Evolutionary conservation across 2,113 vertebrate species (phyloP).

Genomic region (Sylvilagus bachmani): DNA sequence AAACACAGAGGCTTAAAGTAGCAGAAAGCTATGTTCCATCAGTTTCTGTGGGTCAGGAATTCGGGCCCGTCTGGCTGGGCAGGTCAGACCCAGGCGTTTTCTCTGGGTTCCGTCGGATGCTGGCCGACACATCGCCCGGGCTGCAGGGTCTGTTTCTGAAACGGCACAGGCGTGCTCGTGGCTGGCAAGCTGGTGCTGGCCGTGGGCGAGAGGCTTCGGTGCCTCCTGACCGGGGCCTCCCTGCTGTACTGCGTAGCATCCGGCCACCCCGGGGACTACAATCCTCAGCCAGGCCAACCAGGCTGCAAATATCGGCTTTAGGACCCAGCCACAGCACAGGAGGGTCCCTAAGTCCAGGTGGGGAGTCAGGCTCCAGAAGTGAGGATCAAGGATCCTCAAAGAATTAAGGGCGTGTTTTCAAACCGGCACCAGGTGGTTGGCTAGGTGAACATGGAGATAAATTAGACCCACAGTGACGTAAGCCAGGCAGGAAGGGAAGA

Average conservation of each 20-base stretch:
- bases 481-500: not conserved
- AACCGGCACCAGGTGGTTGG: not conserved
- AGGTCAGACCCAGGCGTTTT: not conserved
- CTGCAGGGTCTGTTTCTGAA: not conserved
- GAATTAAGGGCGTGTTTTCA: not conserved
- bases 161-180: fast-evolving
- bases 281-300: fast-evolving
- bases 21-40: not conserved
- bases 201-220: fast-evolving
- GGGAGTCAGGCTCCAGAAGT: not conserved
- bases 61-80: not conserved
- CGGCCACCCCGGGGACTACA: not conserved
- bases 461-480: fast-evolving
- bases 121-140: not conserved
- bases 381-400: not conserved
- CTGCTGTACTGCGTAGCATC: fast-evolving
- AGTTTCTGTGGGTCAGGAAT: not conserved
- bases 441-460: not conserved
- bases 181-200: not conserved
- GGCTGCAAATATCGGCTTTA: not conserved
- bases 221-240: not conserved
- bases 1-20: not conserved
- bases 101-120: not conserved
- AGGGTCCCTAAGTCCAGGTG: not conserved
- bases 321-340: not conserved